Evolutionary conservation across 2,797 vertebrate genomes (phyloP), one percentile per base, ranked within the genome.

Genomic region (Diceros bicornis): DNA sequence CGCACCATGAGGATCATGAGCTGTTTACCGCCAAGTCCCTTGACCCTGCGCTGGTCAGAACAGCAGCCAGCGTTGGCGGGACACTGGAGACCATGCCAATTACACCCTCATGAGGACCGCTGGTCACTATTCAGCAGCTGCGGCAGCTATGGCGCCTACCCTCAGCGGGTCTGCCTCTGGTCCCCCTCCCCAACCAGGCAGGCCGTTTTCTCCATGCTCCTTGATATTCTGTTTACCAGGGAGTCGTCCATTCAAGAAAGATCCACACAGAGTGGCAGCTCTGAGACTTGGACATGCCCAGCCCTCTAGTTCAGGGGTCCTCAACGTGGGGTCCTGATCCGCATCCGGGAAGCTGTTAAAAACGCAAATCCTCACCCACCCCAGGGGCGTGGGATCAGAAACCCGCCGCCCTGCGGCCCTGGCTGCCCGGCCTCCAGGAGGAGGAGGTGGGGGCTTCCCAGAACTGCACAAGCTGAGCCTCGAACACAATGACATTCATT

Each of bases 341-440:
- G 69, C 37, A 2, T 50, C 62, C 8, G 1, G 32, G 27, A 27
- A 1, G 11, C 84, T 4, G 34, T 13, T 29, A 47, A 8, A 55
- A 12, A 59, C 1, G 0, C 37, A 5, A 0, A 9, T 12, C 27
- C 89, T 69, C 16, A 12, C 2, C 5, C 2, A 0, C 3, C 7
- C 55, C 41, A 1, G 37, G 8, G 37, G 2, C 0, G 3, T 41
- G 18, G 0, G 23, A 2, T 27, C 11, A 44, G 14, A 9, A 29
- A 29, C 50, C 50, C 11, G 10, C 11, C 47, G 47, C 47, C 47
- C 47, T 47, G 23, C 2, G 1, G 11, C 55, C 62, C 32, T 14
- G 8, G 37, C 37, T 17, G 5, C 69, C 50, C 1, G 9, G 4
- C 41, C 59, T 18, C 32, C 52, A 27, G 6, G 66, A 5, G 6